Base-by-base conservation (phyloP, 2,888 invertebrate genomes). In the Charanyca ferruginea region DNA sequence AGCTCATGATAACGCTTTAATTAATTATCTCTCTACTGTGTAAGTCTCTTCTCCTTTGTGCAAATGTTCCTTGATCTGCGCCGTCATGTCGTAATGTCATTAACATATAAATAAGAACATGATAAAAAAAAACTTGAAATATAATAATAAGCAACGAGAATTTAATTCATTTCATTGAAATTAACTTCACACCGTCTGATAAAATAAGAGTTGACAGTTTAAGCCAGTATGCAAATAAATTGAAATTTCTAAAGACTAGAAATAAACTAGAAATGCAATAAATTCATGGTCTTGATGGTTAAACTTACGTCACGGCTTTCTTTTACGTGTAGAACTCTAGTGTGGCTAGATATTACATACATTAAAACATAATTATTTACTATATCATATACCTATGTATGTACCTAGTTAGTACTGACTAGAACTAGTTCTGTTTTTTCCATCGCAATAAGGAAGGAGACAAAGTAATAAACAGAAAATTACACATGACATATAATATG, bases 271-370 rank as follows among this genome's bases (percentile, higher is more conserved):
- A 58, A 48, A 52, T 60, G 65, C 22, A 66, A 66, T 72, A 51
- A 62, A 80, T 61, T 69, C 49, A 65, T 45, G 48, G 58, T 55
- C 44, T 67, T 49, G 6, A 48, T 52, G 13, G 57, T 69, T 59
- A 23, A 52, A 58, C 69, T 77, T 74, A 70, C 71, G 63, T 69
- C 65, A 80, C 55, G 28, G 63, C 69, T 81, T 81, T 81, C 81
- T 67, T 77, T 58, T 65, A 45, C 48, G 35, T 51, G 41, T 69
- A 44, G 18, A 51, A 64, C 41, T 44, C 47, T 63, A 16, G 42
- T 45, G 38, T 63, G 25, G 49, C 23, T 35, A 60, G 48, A 23
- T 70, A 53, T 59, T n/a, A 42, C 20, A 59, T 42, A 52, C 51
- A 42, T 48, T 47, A 16, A 1, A 23, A 62, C 45, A 18, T 44